Base-by-base conservation (phyloP, 2,113 vertebrate genomes). In the Myocastor coypus region DNA sequence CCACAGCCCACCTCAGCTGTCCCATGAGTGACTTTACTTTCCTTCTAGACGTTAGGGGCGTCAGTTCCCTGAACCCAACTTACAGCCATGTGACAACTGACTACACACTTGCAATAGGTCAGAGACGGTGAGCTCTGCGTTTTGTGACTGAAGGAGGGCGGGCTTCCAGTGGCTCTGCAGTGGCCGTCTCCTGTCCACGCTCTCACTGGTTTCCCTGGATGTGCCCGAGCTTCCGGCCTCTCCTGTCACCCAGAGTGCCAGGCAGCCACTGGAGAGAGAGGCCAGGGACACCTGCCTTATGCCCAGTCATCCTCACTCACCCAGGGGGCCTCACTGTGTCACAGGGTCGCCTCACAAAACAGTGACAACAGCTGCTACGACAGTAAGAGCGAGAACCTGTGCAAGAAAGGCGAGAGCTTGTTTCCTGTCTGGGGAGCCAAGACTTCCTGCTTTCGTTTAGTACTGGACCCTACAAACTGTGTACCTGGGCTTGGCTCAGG, bases 211-310 rank as follows among this genome's bases (percentile, higher is more conserved):
- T 78, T 32, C 9, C 34, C 13, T 61, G 57, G 34, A 13, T 0
- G 2, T 13, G 16, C 78, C 13, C 8, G 73, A 16, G n/a, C 14
- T 78, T 11, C 55, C 63, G 50, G 7, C 19, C 22, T 77, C n/a
- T n/a, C 3, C 3, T 1, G 52, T 7, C 11, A n/a, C 24, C 2
- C 4, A 7, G 80, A 34, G 86, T 5, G 22, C 40, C 22, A 42
- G 22, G 9, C 2, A 11, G 9, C 22, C 34, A 20, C 0, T 1
- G 34, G 10, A 26, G 5, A 9, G 3, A 4, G 0, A 28, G 34
- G 7, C 3, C 52, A 30, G 13, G 0, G 22, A 19, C 1, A 4
- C 4, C 0, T 7, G 30, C 80, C 3, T 34, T 40, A 34, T 2
- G 0, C 28, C 0, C 24, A 64, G 63, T 7, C 26, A 10, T 42